Percentiles rank a stretch among this genome's conserved stretches.
phyloP scores from a whole-genome alignment of 2,888 invertebrate species.

The Drosophila greeni region DNA sequence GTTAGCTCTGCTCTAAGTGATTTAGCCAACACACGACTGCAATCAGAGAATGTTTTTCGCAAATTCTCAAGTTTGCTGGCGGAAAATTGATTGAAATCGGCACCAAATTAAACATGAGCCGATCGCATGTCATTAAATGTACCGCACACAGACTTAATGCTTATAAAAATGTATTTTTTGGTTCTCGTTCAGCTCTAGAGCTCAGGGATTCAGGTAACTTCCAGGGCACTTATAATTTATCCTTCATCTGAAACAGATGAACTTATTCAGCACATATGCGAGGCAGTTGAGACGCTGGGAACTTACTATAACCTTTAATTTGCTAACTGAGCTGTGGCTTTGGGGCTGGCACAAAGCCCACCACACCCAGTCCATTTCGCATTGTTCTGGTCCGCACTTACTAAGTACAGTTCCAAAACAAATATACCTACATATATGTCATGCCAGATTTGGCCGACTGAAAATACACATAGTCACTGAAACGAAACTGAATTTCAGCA shows the following conservation, averaged over 20 bases:
- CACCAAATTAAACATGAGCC: slow-evolving; percentile 7
- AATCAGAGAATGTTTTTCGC: slow-evolving; percentile 38
- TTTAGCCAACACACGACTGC: slow-evolving; percentile 50
- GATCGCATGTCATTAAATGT: slow-evolving; percentile 52
- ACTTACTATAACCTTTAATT: slow-evolving; percentile 34
- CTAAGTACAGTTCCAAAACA: slow-evolving; percentile 9
- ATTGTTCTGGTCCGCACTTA: slow-evolving; percentile 12
- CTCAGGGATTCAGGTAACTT: not conserved
- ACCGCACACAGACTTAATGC: not conserved
- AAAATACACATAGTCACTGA: slow-evolving; percentile 27
- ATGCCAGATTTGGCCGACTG: slow-evolving; percentile 1
- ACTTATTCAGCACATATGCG: not conserved
- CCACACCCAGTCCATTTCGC: slow-evolving; percentile 53
- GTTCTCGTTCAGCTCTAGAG: slow-evolving; percentile 1
- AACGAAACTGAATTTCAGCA: slow-evolving; percentile 37
- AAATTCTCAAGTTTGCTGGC: slow-evolving; percentile 38
- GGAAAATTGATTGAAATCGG: slow-evolving; percentile 26
- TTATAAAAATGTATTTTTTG: not conserved
- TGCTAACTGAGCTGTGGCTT: slow-evolving; percentile 1
- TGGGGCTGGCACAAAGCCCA: slow-evolving; percentile 14
- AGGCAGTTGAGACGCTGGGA: slow-evolving; percentile 1
- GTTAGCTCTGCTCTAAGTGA: slow-evolving; percentile 15
- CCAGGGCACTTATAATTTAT: not conserved
- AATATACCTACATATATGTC: slow-evolving; percentile 10
- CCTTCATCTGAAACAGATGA: not conserved